Conservation (phyloP, 2,797 vertebrate species). For the Enteromius treurensis region DNA sequence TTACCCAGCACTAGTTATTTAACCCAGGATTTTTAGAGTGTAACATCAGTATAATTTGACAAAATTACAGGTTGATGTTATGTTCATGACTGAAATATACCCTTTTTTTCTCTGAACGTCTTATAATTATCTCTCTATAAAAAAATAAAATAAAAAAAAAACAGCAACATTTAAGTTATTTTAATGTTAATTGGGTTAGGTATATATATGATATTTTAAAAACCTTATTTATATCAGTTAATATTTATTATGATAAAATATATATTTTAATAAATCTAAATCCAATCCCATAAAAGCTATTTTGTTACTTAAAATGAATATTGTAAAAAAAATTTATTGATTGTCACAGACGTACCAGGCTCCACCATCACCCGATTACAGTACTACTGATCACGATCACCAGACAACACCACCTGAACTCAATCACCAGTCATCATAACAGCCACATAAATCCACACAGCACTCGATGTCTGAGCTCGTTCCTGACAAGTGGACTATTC, state of each 20-base stretch:
- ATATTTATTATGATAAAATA: background rate
- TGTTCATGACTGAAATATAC: background rate
- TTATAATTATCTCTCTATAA: background rate
- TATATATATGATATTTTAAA: background rate
- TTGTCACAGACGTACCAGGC: no score
- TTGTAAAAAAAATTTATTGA: background rate
- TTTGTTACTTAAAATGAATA: background rate
- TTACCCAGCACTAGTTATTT: no score
- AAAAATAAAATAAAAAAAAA: background rate
- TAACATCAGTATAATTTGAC: background rate
- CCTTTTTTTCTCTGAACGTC: background rate
- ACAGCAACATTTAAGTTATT: background rate
- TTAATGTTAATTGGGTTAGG: background rate
- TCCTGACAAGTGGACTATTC: no score
- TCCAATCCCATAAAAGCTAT: background rate
- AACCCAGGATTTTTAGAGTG: no score
- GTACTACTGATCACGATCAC: no score
- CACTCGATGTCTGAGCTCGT: no score
- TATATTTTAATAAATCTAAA: background rate
- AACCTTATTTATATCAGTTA: background rate
- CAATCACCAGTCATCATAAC: no score
- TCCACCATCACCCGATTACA: no score
- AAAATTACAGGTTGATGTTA: background rate
- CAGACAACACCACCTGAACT: no score
- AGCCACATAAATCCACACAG: no score